Evolutionary conservation across 2,797 vertebrate genomes (phyloP).

Genomic region (Halcyon leucocephala): DNA sequence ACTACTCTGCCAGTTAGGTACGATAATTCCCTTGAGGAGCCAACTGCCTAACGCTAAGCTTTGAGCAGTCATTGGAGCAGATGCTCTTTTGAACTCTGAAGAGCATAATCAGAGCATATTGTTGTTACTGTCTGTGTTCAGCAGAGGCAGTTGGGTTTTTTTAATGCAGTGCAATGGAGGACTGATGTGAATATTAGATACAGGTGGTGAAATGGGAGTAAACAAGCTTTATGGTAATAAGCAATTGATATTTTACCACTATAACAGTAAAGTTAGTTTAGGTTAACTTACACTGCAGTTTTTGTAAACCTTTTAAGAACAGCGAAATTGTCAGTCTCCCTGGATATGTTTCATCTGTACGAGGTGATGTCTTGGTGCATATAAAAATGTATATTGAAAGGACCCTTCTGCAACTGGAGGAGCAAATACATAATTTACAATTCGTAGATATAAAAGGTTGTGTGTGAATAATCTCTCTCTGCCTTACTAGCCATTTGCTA

Average conservation of each 20-base stretch:
- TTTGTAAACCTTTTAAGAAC: background rate
- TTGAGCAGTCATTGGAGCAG: background rate
- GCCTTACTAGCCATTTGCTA: background rate
- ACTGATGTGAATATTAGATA: background rate
- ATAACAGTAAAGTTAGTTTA: background rate
- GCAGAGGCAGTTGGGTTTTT: background rate
- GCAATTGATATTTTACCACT: background rate
- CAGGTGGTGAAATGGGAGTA: background rate
- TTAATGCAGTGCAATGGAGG: background rate
- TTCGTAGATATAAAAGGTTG: background rate
- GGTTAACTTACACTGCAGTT: background rate
- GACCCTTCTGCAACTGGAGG: background rate
- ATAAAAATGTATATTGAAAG: background rate
- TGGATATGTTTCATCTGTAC: background rate
- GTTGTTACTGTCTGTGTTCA: background rate
- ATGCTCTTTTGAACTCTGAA: background rate
- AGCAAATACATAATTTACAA: background rate
- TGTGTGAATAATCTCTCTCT: background rate
- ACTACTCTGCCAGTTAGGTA: background rate
- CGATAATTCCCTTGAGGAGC: background rate
- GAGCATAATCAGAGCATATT: background rate
- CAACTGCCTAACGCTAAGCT: background rate
- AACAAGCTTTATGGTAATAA: slow-evolving; percentile 16
- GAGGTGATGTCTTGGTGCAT: background rate
- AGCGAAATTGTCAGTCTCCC: background rate